Conservation (phyloP, 2,888 invertebrate species). For the Carterocephalus palaemon region DNA sequence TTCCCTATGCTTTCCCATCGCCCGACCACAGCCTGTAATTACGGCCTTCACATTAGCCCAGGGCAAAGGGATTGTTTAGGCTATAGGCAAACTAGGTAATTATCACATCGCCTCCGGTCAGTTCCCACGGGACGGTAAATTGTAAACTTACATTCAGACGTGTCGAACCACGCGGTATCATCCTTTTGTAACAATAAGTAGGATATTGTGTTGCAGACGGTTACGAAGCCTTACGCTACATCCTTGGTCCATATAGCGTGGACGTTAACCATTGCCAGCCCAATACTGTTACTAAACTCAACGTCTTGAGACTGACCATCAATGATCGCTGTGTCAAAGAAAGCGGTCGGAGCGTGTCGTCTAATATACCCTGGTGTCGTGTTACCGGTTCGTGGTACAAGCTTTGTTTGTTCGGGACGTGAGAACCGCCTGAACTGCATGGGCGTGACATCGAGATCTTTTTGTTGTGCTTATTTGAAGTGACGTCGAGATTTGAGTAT, state of each 20-base stretch:
- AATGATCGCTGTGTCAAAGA: slow-evolving; percentile 42
- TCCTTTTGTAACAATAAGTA: slow-evolving; percentile 48
- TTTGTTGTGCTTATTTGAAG: slow-evolving; percentile 46
- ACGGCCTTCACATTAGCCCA: slow-evolving; percentile 43
- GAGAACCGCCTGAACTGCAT: slow-evolving; percentile 74
- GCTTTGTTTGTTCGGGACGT: slow-evolving; percentile 69
- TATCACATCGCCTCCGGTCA: slow-evolving; percentile 65
- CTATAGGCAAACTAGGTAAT: slow-evolving; percentile 71
- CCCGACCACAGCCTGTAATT: slow-evolving; percentile 51
- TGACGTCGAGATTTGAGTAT: slow-evolving; percentile 55
- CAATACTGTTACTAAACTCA: neutral
- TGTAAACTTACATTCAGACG: slow-evolving; percentile 64
- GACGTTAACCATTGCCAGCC: slow-evolving; percentile 3
- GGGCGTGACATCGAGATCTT: slow-evolving; percentile 73
- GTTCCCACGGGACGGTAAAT: slow-evolving; percentile 73
- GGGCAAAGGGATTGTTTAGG: slow-evolving; percentile 48
- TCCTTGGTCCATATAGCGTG: slow-evolving; percentile 35
- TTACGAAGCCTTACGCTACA: slow-evolving; percentile 59
- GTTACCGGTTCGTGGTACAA: slow-evolving; percentile 55
- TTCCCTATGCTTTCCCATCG: slow-evolving; percentile 21
- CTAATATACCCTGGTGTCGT: slow-evolving; percentile 37
- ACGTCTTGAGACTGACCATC: slow-evolving; percentile 30
- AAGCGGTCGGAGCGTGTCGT: slow-evolving; percentile 39
- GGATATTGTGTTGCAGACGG: slow-evolving; percentile 50
- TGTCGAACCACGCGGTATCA: slow-evolving; percentile 55